Conservation (phyloP, 2,797 vertebrate species). For the Ctenosaura bakeri region DNA sequence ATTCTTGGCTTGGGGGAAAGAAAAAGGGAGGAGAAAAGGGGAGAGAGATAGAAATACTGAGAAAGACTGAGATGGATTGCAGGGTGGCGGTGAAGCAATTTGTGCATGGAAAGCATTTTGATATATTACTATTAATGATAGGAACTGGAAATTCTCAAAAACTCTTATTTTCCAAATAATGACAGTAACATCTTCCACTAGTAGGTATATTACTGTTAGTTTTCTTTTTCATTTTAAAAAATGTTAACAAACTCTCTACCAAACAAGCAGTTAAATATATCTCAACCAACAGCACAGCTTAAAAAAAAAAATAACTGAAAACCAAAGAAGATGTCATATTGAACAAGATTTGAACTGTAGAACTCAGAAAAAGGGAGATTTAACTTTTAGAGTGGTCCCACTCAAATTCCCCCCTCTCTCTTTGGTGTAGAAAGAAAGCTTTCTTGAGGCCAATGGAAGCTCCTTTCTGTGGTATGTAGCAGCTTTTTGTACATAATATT, state of each 20-base stretch:
- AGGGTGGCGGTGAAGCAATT: slow-evolving; percentile 34
- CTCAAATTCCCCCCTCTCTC: not conserved
- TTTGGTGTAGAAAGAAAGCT: not conserved
- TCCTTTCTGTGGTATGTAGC: not conserved
- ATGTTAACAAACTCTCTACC: not conserved
- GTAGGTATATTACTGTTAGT: not conserved
- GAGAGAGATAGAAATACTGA: not conserved
- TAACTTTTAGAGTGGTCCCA: not conserved
- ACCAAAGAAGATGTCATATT: not conserved
- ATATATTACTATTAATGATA: slow-evolving; percentile 34
- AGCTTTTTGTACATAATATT: not conserved
- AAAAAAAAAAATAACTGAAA: not conserved
- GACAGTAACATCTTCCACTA: not conserved
- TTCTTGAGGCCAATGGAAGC: not conserved
- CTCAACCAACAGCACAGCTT: not conserved
- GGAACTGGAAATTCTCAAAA: not conserved
- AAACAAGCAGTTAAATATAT: not conserved
- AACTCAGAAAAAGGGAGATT: not conserved
- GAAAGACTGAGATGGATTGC: not conserved
- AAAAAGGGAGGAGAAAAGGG: slow-evolving; percentile 21
- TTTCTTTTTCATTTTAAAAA: too few species aligned
- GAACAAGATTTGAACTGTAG: not conserved
- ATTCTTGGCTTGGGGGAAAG: slow-evolving; percentile 55
- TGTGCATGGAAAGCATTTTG: slow-evolving; percentile 58
- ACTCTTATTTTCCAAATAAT: not conserved